Evolutionary conservation across 2,113 vertebrate genomes (phyloP), one percentile per base, ranked within the genome.

Genomic region (Nothobranchius furzeri): DNA sequence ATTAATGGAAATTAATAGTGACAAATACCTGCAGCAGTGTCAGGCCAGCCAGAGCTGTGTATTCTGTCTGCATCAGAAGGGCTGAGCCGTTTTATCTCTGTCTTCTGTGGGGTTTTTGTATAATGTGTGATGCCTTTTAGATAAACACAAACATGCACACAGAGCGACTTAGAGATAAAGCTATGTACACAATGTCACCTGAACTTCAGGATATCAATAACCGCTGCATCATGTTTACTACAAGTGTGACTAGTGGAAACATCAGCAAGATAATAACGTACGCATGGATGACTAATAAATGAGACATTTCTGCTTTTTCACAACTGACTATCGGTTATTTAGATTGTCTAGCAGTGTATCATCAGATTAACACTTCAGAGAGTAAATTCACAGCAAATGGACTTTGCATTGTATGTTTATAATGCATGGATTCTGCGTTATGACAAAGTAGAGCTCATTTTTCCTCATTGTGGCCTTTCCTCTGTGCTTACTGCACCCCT

Each of bases 1-100:
- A 72, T 72, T 15, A 79, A 81, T 75, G 67, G 57, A 75, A 79
- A 75, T 59, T 65, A 80, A 78, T 62, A 43, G 70, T 75, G 82
- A 78, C 80, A 86, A 71, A 79, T 67, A 55, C 67, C 68, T 25
- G 57, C 62, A 53, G 50, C 54, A 48, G 64, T 17, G 30, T 62
- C 66, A 43, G 48, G 53, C 57, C 56, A 42, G 30, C 45, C 50
- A 14, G 68, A 57, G 37, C 17, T 57, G 25, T 30, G 46, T 13
- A 68, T 56, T 79, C 57, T 0, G 17, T 87, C 72, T 79, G 55
- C 53, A 69, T 46, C 55, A 75, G 47, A 43, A 12, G 5, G n/a
- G 62, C 25, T 14, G 51, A 70, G 37, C 49, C 9, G 20, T 25
- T 20, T 42, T 53, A 40, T 50, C 43, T 58, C 35, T 58, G 24